Conservation (phyloP, 1,140 invertebrate species). For the Berghia stephanieae region DNA sequence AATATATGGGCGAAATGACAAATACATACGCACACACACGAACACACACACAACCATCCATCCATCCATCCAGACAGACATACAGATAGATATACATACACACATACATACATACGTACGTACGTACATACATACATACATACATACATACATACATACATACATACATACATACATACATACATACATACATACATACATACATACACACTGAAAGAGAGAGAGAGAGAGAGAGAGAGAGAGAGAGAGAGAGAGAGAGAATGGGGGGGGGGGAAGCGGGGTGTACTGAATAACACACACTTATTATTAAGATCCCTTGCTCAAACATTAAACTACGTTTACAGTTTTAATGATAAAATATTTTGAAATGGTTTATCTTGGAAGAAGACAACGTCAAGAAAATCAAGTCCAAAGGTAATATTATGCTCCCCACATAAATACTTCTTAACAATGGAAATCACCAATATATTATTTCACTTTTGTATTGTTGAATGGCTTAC, state of each 20-base stretch:
- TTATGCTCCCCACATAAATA: too few relatives aligned
- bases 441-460: too few relatives aligned
- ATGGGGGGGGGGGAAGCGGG: too few relatives aligned
- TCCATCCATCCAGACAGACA: neutral
- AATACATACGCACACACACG: neutral
- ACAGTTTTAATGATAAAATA: neutral
- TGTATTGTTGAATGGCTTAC: too few relatives aligned
- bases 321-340: neutral
- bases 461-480: too few relatives aligned
- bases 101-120: constrained; percentile 18
- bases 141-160: neutral
- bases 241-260: too few relatives aligned
- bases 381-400: too few relatives aligned
- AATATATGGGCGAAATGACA: neutral
- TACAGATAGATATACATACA: constrained; percentile 5
- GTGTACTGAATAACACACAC: constrained; percentile 10
- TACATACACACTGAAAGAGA: too few relatives aligned
- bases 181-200: neutral
- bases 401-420: too few relatives aligned
- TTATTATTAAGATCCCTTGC: neutral
- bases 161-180: neutral
- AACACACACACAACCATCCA: neutral
- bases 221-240: neutral
- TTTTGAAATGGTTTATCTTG: neutral
- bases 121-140: neutral